phyloP scores from a whole-genome alignment of 2,888 invertebrate genomes.

The Didymodactylos carnosus region DNA sequence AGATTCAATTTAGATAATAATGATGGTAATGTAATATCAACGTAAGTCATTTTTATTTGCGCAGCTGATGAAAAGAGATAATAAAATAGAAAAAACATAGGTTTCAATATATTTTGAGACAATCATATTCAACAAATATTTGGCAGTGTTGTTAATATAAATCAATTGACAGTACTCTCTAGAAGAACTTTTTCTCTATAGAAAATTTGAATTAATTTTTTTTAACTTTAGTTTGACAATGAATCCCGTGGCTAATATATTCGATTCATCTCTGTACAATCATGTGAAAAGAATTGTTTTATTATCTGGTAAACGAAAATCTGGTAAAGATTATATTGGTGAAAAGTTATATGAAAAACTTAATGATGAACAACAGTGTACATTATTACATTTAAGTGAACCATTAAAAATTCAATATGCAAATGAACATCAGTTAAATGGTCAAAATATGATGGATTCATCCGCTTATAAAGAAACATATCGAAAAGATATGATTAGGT shows the following conservation, averaged over 20 bases:
- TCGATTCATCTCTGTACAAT: background rate
- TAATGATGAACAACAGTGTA: background rate
- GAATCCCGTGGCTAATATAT: too few species aligned
- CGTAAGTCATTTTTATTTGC: too few species aligned
- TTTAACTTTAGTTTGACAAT: background rate
- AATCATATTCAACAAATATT: too few species aligned
- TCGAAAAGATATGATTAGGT: background rate
- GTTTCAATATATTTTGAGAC: too few species aligned
- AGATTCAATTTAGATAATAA: background rate
- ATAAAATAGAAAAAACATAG: background rate
- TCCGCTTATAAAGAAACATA: background rate
- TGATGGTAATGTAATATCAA: too few species aligned
- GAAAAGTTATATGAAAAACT: background rate
- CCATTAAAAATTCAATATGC: background rate
- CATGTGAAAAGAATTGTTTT: background rate
- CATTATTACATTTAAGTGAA: background rate
- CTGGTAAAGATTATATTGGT: background rate
- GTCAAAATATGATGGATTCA: background rate
- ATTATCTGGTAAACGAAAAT: background rate
- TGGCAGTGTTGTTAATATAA: too few species aligned
- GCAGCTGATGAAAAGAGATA: background rate
- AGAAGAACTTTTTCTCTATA: too few species aligned
- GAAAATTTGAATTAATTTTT: too few species aligned
- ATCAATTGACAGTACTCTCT: too few species aligned
- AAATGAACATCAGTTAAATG: background rate